Conservation (phyloP, 2,888 invertebrate species). For the Calameuta pallipes region DNA sequence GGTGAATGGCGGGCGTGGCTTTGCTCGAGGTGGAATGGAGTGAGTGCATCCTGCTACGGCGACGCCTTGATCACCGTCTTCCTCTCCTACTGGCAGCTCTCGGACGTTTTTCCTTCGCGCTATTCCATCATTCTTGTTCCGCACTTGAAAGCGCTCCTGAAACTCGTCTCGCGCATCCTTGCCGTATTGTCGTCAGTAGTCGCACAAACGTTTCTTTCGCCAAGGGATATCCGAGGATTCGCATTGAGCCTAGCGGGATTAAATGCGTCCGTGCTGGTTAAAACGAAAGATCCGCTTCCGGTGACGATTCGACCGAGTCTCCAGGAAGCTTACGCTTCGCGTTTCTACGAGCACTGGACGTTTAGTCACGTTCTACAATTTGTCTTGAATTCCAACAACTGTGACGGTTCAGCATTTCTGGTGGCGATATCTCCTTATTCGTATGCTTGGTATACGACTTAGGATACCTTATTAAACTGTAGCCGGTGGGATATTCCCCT, state of each 20-base stretch:
- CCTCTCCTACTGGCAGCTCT: slow-evolving; percentile 44
- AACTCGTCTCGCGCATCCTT: neutral
- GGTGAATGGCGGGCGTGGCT: slow-evolving; percentile 66
- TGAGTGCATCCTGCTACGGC: slow-evolving; percentile 58
- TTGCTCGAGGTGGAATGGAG: slow-evolving; percentile 25
- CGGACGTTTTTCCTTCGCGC: slow-evolving; percentile 28
- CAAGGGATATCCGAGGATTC: neutral
- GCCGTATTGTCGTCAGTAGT: neutral
- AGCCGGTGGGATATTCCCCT: neutral
- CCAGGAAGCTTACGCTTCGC: neutral
- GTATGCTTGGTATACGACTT: neutral
- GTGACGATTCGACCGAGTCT: neutral
- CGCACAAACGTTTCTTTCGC: neutral
- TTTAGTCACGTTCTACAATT: neutral
- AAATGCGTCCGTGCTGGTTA: neutral
- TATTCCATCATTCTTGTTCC: neutral
- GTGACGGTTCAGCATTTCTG: neutral
- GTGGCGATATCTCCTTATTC: neutral
- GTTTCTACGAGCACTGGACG: neutral
- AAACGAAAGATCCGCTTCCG: neutral
- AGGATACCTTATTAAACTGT: neutral
- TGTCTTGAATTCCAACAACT: neutral
- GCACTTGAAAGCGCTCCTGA: neutral
- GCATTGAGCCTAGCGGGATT: neutral
- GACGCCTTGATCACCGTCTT: slow-evolving; percentile 58